Evolutionary conservation across 2,113 vertebrate genomes (phyloP).

Genomic region (Psilopsiagon aymara): DNA sequence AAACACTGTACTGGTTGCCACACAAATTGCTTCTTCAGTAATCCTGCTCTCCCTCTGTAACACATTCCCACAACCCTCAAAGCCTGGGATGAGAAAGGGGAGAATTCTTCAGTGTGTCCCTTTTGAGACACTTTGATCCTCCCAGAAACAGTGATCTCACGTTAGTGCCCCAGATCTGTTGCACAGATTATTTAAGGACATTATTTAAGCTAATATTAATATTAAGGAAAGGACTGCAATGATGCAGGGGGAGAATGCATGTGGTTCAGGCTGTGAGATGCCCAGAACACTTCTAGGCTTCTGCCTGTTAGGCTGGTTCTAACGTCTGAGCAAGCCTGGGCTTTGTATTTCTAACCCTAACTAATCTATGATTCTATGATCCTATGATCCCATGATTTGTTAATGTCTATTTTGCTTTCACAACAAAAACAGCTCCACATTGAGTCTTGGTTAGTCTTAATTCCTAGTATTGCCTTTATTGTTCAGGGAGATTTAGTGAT

Average conservation of each 20-base stretch:
- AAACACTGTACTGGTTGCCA: neutral
- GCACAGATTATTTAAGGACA: neutral
- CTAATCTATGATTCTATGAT: no score
- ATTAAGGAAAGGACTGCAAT: neutral
- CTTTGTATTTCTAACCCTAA: neutral
- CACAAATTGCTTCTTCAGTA: neutral
- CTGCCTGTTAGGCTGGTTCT: neutral
- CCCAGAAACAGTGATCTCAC: neutral
- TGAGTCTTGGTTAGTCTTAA: neutral
- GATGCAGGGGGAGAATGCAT: rapidly evolving
- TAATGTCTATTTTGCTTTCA: neutral
- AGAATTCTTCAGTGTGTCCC: neutral
- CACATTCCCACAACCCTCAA: neutral
- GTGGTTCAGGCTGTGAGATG: rapidly evolving
- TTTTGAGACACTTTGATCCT: neutral
- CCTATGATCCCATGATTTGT: neutral
- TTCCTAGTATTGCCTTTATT: neutral
- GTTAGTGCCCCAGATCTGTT: neutral
- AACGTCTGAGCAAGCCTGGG: neutral
- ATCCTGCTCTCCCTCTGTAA: neutral
- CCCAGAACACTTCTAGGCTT: neutral
- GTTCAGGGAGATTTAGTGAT: neutral
- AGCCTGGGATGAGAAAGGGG: neutral
- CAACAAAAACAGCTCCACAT: neutral
- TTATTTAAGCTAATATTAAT: neutral